These are phyloP conservation scores for Archocentrus centrarchus DNA, from an alignment of 2,113 vertebrate species.

Conservation along the genomic window DNA sequence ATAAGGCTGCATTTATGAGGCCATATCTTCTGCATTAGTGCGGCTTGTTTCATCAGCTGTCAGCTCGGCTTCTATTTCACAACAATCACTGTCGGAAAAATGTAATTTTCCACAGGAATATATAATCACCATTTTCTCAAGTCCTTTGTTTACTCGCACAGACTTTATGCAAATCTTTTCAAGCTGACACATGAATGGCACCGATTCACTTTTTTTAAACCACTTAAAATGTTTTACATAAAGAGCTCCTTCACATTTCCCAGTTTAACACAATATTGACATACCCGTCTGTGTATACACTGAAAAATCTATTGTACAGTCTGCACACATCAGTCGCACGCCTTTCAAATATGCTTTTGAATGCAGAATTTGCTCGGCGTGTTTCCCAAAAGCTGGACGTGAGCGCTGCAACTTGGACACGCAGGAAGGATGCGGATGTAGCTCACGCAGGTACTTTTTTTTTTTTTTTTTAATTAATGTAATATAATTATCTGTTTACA, in stretches of 20 bases:
- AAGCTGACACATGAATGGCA: neutral
- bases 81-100: neutral
- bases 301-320: neutral
- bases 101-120: neutral
- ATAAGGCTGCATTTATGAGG: neutral
- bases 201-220: neutral
- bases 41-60: neutral
- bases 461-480: neutral
- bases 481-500: neutral
- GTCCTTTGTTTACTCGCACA: constrained; percentile 10
- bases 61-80: neutral
- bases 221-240: neutral
- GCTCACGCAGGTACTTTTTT: neutral
- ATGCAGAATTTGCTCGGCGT: neutral
- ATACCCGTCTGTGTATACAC: neutral
- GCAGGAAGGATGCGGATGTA: too few species aligned
- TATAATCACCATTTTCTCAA: neutral
- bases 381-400: neutral
- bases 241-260: neutral
- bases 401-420: neutral
- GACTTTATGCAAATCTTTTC: constrained; percentile 10
- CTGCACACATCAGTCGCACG: neutral
- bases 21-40: neutral
- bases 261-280: neutral
- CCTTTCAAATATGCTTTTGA: neutral